Evolutionary conservation across 2,888 invertebrate species (phyloP), one percentile per base, ranked within the genome.

Genomic region (Pandemis corylana): DNA sequence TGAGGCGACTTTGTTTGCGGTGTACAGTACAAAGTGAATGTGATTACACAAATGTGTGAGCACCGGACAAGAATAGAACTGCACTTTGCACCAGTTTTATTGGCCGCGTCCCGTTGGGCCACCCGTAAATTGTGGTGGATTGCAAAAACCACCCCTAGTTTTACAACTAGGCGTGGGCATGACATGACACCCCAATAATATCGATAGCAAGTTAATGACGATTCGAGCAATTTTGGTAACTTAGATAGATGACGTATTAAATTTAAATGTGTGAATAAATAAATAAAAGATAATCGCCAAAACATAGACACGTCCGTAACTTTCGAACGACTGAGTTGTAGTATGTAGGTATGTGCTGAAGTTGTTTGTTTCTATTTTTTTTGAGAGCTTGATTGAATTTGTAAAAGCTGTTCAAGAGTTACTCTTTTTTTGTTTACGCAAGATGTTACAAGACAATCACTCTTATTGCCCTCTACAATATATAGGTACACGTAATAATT

Each of bases 1-100:
- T 41, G 13, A n/a, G 49, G 63, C 51, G 20, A 49, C 10, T 70
- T 28, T 70, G 41, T 63, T 62, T 49, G 62, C 62, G 28, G 44
- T 56, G 53, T 53, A 53, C 53, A 15, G 56, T 68, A 71, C 71
- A 72, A 74, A 76, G 62, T 71, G 66, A 76, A 75, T 73, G 59
- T 61, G 68, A 67, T 75, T 74, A 73, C 74, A 76, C 75, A 70
- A 76, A 77, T 78, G 80, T 80, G 78, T 80, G 80, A 80, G 81
- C 72, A 62, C 77, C 15, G 69, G 79, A 82, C 81, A 83, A 83
- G 79, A 86, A 86, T 87, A 87, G 85, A 83, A 79, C 80, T 84
- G 85, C 83, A 86, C 86, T 84, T 84, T 83, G 85, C 82, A 82
- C 85, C 68, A 81, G 81, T 83, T 83, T 80, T 82, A 80, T 80